Base-by-base conservation (phyloP, 2,113 vertebrate genomes). In the Salvator merianae region DNA sequence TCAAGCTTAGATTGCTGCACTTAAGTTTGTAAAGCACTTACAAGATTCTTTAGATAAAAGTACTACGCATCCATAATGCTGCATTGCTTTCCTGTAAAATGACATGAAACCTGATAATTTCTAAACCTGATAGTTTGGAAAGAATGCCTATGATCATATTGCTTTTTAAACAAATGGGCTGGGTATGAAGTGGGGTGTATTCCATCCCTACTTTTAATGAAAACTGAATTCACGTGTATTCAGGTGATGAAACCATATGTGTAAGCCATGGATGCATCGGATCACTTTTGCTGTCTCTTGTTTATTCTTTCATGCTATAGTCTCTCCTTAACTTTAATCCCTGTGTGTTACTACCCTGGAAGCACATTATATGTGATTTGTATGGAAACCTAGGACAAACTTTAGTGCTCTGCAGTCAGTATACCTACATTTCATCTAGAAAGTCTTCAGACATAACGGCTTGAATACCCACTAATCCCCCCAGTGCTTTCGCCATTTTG, bases 1-100 rank as follows among this genome's bases (percentile, higher is more conserved):
- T 38, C 0, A 43, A 77, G 55, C 77, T 85, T 81, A 16, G 84
- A 81, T 71, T 65, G 30, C 83, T 77, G 38, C 63, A 84, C 1
- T 81, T 55, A 77, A 47, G 80, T 0, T 32, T 32, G 50, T 72
- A 90, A 92, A 69, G 43, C 28, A 79, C 38, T 85, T 65, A 71
- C 55, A 72, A 30, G 43, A 63, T 66, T 53, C 62, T 40, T 87
- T 32, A 63, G 75, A 77, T n/a, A 83, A 83, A 73, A 65, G 8
- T 34, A 16, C 34, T 47, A 78, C 7, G 14, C 55, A 66, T 83
- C 65, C 22, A 2, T 43, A 66, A 65, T 65, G 75, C 43, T 72
- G 63, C 59, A 79, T 62, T 55, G 69, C 77, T 59, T 38, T 83
- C 55, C 22, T 79, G 77, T 73, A 65, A 73, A 83, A 79, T 79